Evolutionary conservation across 2,797 vertebrate genomes (phyloP).

Genomic region (Poeciliopsis paucimaculata): DNA sequence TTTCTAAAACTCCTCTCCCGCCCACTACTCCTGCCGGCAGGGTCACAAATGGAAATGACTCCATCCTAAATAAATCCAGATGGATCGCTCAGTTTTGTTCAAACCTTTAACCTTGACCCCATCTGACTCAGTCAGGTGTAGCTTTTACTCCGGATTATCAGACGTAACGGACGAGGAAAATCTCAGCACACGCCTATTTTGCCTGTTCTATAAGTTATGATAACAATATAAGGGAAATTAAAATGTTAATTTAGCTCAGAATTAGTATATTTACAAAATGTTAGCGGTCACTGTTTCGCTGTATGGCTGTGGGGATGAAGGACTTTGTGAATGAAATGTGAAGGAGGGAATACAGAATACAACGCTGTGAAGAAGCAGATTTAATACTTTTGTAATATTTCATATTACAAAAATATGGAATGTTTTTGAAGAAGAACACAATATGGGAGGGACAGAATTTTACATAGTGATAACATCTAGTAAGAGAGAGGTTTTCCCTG

Average conservation of each 20-base stretch:
- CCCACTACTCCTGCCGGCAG: neutral
- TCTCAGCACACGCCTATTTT: neutral
- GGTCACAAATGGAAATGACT: neutral
- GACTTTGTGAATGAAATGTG: neutral
- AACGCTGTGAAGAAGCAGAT: neutral
- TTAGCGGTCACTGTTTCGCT: neutral
- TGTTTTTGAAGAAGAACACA: neutral
- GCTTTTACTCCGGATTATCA: neutral
- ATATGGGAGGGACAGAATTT: neutral
- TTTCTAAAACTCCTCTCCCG: neutral
- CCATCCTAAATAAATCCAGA: slow-evolving; percentile 1
- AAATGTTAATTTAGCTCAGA: neutral
- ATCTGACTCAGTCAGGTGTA: neutral
- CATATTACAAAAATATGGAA: neutral
- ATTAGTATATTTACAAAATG: neutral
- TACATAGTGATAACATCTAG: neutral
- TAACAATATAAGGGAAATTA: neutral
- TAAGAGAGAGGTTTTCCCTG: neutral
- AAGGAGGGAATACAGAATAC: neutral
- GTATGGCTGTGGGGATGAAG: neutral
- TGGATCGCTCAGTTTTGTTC: neutral
- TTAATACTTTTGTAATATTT: neutral
- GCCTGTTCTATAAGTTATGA: neutral
- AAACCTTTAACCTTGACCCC: neutral
- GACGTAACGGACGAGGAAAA: neutral